phyloP scores from a whole-genome alignment of 2,113 vertebrate species.

The Sander lucioperca region DNA sequence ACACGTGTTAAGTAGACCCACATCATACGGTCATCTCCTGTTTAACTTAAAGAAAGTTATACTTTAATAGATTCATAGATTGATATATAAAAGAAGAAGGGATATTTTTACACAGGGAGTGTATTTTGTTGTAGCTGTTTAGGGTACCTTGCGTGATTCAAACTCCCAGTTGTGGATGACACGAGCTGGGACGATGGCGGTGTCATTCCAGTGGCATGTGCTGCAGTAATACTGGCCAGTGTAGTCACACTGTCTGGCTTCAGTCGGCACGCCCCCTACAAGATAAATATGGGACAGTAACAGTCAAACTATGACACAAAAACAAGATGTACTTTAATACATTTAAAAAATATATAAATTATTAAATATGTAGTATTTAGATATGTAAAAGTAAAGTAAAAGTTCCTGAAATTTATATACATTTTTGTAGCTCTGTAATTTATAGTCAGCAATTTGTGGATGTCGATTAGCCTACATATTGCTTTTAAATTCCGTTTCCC shows the following conservation, averaged over 20 bases:
- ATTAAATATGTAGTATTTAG: neutral
- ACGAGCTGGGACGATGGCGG: slow-evolving; percentile 91
- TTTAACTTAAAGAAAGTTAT: neutral
- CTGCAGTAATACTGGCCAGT: slow-evolving; percentile 97
- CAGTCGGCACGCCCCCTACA: slow-evolving; percentile 91
- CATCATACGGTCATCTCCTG: neutral
- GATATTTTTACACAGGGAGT: neutral
- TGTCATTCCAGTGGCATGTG: slow-evolving; percentile 98
- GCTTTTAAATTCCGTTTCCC: neutral
- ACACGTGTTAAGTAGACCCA: too few species aligned
- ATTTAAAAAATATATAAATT: too few species aligned
- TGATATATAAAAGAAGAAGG: neutral
- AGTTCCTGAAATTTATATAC: neutral
- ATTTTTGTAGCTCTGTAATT: neutral
- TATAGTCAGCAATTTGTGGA: neutral
- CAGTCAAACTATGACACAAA: slow-evolving; percentile 18
- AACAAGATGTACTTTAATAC: neutral
- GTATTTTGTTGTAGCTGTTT: neutral
- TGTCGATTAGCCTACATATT: neutral
- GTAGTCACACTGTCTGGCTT: slow-evolving; percentile 97
- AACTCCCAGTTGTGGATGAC: slow-evolving; percentile 99
- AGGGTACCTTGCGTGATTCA: slow-evolving; percentile 91
- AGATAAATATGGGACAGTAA: slow-evolving; percentile 1
- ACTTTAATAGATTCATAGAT: neutral
- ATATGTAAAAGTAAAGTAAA: neutral